Percentiles rank a stretch among this genome's conserved stretches.
Evolutionary conservation across 2,113 vertebrate genomes (phyloP).

Genomic region (Mormyrus iriodes): DNA sequence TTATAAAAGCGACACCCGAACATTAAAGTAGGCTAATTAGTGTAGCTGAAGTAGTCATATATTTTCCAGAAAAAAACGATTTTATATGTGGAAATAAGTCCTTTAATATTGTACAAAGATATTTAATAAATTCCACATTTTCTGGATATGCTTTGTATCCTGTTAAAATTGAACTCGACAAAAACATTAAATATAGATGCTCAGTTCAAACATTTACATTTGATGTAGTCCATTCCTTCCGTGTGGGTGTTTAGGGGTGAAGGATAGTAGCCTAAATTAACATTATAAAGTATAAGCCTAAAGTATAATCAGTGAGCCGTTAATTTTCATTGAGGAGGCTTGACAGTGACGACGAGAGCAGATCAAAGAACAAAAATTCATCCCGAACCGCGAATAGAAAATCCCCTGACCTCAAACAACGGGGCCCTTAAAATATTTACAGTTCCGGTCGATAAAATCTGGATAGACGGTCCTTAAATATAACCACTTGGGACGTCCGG

Average conservation of each 20-base stretch:
- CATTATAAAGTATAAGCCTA: conserved; percentile 73
- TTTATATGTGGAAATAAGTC: not conserved
- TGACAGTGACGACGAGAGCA: conserved; percentile 76
- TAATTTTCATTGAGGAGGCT: conserved; percentile 91
- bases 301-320: conserved; percentile 91
- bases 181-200: not conserved
- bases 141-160: not conserved
- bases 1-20: not conserved
- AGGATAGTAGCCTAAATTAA: conserved; percentile 80
- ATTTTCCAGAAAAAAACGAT: not conserved
- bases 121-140: not conserved
- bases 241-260: conserved; percentile 53
- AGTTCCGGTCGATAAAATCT: conserved; percentile 70
- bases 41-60: not conserved
- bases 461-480: conserved; percentile 25
- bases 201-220: not conserved
- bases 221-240: not conserved
- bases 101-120: not conserved
- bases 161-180: not conserved
- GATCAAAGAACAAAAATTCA: not conserved
- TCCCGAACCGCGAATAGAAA: conserved; percentile 55
- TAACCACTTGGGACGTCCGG: not conserved
- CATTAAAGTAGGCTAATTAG: not conserved
- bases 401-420: conserved; percentile 64
- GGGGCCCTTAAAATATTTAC: conserved; percentile 46